These are phyloP conservation scores for Ichneumoninae sp. DNA, from an alignment of 2,888 invertebrate genomes.

Conservation along the genomic window DNA sequence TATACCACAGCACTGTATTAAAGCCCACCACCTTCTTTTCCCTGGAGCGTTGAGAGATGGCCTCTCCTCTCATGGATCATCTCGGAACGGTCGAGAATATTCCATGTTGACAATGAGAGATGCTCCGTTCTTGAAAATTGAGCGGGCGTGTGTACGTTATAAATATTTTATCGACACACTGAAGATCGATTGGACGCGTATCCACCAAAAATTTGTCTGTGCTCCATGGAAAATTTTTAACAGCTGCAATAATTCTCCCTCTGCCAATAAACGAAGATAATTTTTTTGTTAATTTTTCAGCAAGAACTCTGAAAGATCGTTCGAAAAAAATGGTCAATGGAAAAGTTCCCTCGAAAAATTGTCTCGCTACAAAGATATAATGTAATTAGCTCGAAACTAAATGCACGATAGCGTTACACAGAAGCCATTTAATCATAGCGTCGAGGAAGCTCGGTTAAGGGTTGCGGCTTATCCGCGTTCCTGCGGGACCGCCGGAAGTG, in stretches of 20 bases:
- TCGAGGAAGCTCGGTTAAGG: constrained; percentile 3
- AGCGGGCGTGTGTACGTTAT: constrained; percentile 15
- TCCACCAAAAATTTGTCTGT: constrained; percentile 9
- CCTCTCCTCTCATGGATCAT: constrained; percentile 31
- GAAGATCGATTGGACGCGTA: constrained; percentile 30
- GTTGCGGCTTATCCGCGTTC: constrained; percentile 46
- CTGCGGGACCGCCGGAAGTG: constrained; percentile 36
- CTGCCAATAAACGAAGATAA: background rate
- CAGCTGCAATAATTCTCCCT: background rate
- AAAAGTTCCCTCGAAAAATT: background rate
- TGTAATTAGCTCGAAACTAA: background rate
- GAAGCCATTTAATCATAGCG: constrained; percentile 18
- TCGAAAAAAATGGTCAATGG: background rate
- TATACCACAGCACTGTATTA: background rate
- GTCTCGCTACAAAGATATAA: background rate
- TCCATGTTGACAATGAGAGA: constrained; percentile 28
- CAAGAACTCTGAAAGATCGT: background rate
- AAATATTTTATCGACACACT: constrained; percentile 46
- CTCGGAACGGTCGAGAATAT: constrained; percentile 12
- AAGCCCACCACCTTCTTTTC: constrained; percentile 28
- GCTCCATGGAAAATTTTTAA: background rate
- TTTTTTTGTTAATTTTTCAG: background rate
- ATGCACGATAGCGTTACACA: background rate
- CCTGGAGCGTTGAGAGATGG: constrained; percentile 30
- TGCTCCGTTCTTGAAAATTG: constrained; percentile 34